Percentiles rank a stretch among this genome's conserved stretches.
phyloP scores from a whole-genome alignment of 2,113 vertebrate genomes.

The Catharus bicknelli region DNA sequence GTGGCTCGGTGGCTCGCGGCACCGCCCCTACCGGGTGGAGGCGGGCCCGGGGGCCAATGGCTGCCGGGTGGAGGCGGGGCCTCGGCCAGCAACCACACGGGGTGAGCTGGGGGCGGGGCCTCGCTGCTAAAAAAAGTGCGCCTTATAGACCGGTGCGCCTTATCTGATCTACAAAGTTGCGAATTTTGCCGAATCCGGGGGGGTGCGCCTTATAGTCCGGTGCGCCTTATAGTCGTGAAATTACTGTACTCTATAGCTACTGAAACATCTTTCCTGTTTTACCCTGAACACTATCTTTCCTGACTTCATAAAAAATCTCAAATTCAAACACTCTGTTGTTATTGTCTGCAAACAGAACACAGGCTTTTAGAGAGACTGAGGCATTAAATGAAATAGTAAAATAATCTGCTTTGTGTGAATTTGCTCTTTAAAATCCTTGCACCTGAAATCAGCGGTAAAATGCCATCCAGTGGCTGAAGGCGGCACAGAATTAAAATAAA shows the following conservation, averaged over 20 bases:
- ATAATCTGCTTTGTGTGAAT: not conserved
- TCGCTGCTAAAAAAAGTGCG: too few species aligned
- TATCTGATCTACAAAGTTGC: too few species aligned
- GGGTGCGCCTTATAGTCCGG: too few species aligned
- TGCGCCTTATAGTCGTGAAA: too few species aligned
- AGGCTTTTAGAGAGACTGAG: not conserved
- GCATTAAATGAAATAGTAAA: not conserved
- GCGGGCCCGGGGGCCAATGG: too few species aligned
- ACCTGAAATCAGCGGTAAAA: constrained; percentile 26
- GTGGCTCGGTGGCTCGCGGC: too few species aligned
- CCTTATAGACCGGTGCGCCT: too few species aligned
- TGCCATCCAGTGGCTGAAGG: constrained; percentile 66
- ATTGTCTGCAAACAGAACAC: not conserved
- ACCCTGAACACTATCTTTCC: not conserved
- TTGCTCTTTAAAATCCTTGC: not conserved
- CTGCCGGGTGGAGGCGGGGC: too few species aligned
- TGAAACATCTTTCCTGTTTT: not conserved
- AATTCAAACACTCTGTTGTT: not conserved
- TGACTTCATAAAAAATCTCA: not conserved
- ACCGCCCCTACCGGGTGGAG: too few species aligned
- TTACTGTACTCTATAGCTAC: not conserved
- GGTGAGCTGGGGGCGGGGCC: too few species aligned
- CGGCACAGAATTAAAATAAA: not conserved
- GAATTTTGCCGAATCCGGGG: too few species aligned
- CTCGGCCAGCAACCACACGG: too few species aligned